Evolutionary conservation across 2,797 vertebrate species (phyloP).

Genomic region (Phataginus tricuspis): DNA sequence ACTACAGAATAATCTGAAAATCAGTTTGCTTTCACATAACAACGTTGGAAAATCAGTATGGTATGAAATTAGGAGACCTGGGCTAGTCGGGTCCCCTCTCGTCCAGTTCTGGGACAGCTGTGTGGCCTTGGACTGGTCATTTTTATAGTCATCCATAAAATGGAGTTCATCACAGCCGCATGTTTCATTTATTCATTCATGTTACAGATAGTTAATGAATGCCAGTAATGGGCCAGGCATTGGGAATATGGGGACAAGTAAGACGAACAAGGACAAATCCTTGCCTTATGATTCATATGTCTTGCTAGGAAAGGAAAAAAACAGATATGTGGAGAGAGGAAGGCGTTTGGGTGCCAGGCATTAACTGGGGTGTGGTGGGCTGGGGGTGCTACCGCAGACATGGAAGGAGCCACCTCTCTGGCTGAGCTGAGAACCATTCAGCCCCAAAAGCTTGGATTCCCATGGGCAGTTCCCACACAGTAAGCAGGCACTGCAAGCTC

Average conservation of each 20-base stretch:
- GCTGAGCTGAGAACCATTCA: neutral
- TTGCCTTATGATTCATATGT: neutral
- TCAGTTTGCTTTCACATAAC: neutral
- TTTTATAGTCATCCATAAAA: neutral
- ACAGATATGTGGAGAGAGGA: neutral
- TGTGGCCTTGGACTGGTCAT: neutral
- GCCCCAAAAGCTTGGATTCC: neutral
- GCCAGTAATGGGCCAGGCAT: accelerated
- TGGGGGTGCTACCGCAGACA: neutral
- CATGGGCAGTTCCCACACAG: accelerated
- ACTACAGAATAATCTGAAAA: neutral
- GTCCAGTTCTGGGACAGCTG: neutral
- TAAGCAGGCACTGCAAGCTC: neutral
- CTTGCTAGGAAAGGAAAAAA: neutral
- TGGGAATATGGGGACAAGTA: neutral
- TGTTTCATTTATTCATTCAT: neutral
- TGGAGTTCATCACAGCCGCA: neutral
- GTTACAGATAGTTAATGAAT: neutral
- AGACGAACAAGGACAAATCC: neutral
- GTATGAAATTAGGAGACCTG: neutral
- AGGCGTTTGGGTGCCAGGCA: neutral
- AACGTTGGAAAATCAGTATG: neutral
- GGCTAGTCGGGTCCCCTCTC: neutral
- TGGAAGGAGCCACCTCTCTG: neutral
- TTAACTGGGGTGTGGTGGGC: neutral